phyloP scores from a whole-genome alignment of 2,888 invertebrate genomes.

The Acleris cristana region DNA sequence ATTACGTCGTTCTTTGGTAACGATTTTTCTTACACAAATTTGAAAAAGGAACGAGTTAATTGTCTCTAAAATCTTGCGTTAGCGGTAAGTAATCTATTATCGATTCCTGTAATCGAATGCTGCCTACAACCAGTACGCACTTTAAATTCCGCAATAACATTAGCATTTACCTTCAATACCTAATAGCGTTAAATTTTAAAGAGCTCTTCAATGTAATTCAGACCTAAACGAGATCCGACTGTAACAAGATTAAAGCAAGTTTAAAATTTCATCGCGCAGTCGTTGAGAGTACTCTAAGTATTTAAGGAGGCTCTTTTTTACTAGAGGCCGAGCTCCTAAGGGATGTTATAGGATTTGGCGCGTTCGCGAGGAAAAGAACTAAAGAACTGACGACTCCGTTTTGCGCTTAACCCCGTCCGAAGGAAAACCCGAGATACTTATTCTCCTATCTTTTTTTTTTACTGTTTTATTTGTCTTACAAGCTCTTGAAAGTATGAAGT shows the following conservation, averaged over 20 bases:
- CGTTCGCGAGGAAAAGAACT: constrained; percentile 50
- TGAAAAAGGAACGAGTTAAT: too few species aligned
- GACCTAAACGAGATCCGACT: constrained; percentile 38
- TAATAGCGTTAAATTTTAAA: constrained; percentile 35
- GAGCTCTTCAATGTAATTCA: constrained; percentile 48
- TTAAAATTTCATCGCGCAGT: constrained; percentile 65
- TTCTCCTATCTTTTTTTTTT: constrained; percentile 54
- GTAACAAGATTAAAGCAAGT: constrained; percentile 49
- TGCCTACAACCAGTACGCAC: constrained; percentile 5
- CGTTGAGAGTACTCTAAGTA: constrained; percentile 58
- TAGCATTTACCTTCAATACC: constrained; percentile 16
- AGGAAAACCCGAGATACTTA: constrained; percentile 59
- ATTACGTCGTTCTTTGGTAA: too few species aligned
- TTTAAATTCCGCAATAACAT: constrained; percentile 7
- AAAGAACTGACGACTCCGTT: constrained; percentile 49
- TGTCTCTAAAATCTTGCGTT: constrained; percentile 1
- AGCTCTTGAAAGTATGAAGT: constrained; percentile 47
- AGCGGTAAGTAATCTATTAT: constrained; percentile 7
- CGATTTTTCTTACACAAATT: too few species aligned
- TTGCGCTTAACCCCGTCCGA: constrained; percentile 46
- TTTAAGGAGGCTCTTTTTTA: constrained; percentile 70
- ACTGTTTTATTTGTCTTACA: constrained; percentile 60
- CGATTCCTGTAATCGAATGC: constrained; percentile 9
- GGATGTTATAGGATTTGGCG: constrained; percentile 69
- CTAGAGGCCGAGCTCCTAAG: constrained; percentile 56